Evolutionary conservation across 1,140 invertebrate species (phyloP).

Genomic region (Drosophila hydei): DNA sequence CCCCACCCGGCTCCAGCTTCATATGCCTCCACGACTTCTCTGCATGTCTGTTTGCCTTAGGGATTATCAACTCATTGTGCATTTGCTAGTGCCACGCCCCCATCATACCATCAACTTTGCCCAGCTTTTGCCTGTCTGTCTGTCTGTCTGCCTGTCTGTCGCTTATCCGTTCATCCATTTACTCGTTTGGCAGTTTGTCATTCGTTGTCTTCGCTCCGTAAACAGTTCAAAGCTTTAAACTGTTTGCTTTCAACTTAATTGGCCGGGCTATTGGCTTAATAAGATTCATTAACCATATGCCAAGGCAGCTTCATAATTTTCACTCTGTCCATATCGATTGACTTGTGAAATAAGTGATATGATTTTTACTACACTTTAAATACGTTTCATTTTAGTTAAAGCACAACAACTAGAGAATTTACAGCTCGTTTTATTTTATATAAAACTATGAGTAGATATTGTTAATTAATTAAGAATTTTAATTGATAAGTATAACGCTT

Average conservation of each 20-base stretch:
- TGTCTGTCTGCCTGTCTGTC: slow-evolving; percentile 8
- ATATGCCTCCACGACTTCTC: not conserved
- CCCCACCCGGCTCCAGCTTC: not conserved
- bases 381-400: too few relatives aligned
- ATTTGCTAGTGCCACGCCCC: slow-evolving; percentile 18
- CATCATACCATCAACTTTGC: too few relatives aligned
- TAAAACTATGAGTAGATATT: too few relatives aligned
- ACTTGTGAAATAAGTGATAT: not conserved
- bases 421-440: too few relatives aligned
- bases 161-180: slow-evolving; percentile 52
- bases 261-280: slow-evolving; percentile 37
- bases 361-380: too few relatives aligned
- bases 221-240: slow-evolving; percentile 44
- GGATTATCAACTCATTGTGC: slow-evolving; percentile 81
- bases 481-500: too few relatives aligned
- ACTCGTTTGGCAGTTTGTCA: slow-evolving; percentile 45
- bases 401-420: too few relatives aligned
- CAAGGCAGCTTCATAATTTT: slow-evolving; percentile 1
- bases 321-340: not conserved
- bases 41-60: slow-evolving; percentile 56
- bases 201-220: slow-evolving; percentile 12
- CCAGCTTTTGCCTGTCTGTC: not conserved
- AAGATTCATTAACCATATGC: slow-evolving; percentile 18
- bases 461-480: too few relatives aligned
- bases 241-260: slow-evolving; percentile 50